phyloP scores from a whole-genome alignment of 2,888 invertebrate species.

The Octodonta nipae region DNA sequence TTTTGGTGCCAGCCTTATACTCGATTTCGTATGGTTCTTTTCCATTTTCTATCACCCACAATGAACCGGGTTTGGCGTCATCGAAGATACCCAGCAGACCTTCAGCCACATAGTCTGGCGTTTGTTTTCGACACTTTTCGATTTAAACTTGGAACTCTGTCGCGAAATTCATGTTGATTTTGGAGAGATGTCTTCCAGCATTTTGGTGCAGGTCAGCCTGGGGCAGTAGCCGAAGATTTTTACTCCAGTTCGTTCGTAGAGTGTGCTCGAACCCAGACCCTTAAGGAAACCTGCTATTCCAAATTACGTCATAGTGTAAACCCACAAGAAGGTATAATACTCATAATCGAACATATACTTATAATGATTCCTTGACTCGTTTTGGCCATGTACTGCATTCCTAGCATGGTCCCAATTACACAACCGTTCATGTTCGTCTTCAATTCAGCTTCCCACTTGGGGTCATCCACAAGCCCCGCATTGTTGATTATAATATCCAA shows the following conservation, averaged over 20 bases:
- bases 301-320: slow-evolving; percentile 37
- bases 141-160: slow-evolving; percentile 24
- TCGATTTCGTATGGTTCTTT: slow-evolving; percentile 19
- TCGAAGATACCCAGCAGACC: slow-evolving; percentile 18
- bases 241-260: slow-evolving; percentile 38
- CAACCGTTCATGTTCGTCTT: slow-evolving; percentile 32
- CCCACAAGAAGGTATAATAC: slow-evolving; percentile 39
- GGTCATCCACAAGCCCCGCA: slow-evolving; percentile 64
- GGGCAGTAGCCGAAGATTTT: slow-evolving; percentile 42
- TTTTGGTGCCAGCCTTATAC: slow-evolving; percentile 16
- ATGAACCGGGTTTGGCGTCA: slow-evolving; percentile 20
- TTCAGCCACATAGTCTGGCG: slow-evolving; percentile 19
- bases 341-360: slow-evolving; percentile 48
- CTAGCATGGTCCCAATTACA: slow-evolving; percentile 37
- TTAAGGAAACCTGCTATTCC: slow-evolving; percentile 26
- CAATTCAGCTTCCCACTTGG: slow-evolving; percentile 59
- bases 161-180: slow-evolving; percentile 26
- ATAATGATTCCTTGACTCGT: slow-evolving; percentile 47
- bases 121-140: too few relatives aligned
- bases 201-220: slow-evolving; percentile 38
- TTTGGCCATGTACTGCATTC: slow-evolving; percentile 43
- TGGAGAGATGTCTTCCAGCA: slow-evolving; percentile 24
- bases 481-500: slow-evolving; percentile 51
- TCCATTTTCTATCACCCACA: slow-evolving; percentile 24
- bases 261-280: slow-evolving; percentile 23